These are phyloP conservation scores for Argynnis bischoffii DNA, from an alignment of 2,888 invertebrate species.

Conservation along the genomic window DNA sequence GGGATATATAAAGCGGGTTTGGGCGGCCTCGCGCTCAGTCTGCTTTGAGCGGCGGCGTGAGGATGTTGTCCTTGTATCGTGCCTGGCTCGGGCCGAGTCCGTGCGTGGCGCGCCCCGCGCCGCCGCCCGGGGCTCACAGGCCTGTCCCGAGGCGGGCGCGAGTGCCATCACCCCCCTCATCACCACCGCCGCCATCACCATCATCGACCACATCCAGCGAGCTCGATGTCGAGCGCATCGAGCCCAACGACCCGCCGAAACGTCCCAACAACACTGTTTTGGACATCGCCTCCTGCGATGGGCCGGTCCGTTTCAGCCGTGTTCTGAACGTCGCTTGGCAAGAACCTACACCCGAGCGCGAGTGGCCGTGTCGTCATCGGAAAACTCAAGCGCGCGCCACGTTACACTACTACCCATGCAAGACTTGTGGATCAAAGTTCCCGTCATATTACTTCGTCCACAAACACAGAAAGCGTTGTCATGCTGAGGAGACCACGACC, in stretches of 20 bases:
- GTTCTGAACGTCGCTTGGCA: slow-evolving; percentile 92
- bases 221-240: slow-evolving; percentile 70
- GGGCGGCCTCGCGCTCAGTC: slow-evolving; percentile 47
- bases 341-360: slow-evolving; percentile 79
- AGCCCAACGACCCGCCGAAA: slow-evolving; percentile 56
- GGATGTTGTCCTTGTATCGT: slow-evolving; percentile 79
- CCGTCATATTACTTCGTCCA: slow-evolving; percentile 97
- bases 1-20: slow-evolving; percentile 52
- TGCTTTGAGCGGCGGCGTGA: slow-evolving; percentile 48
- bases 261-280: slow-evolving; percentile 80
- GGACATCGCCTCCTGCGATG: slow-evolving; percentile 96
- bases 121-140: slow-evolving; percentile 75
- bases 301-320: slow-evolving; percentile 92
- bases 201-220: slow-evolving; percentile 72
- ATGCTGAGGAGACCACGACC: slow-evolving; percentile 82
- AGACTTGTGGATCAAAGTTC: slow-evolving; percentile 95
- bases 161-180: slow-evolving; percentile 61
- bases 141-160: slow-evolving; percentile 69
- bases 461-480: slow-evolving; percentile 93
- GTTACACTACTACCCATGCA: slow-evolving; percentile 96
- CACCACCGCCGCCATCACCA: slow-evolving; percentile 66
- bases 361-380: slow-evolving; percentile 92
- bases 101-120: slow-evolving; percentile 71
- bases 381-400: slow-evolving; percentile 85
- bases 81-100: slow-evolving; percentile 79